These are phyloP conservation scores for Cataglyphis cursor DNA, from an alignment of 2,888 invertebrate genomes.

Conservation along the genomic window DNA sequence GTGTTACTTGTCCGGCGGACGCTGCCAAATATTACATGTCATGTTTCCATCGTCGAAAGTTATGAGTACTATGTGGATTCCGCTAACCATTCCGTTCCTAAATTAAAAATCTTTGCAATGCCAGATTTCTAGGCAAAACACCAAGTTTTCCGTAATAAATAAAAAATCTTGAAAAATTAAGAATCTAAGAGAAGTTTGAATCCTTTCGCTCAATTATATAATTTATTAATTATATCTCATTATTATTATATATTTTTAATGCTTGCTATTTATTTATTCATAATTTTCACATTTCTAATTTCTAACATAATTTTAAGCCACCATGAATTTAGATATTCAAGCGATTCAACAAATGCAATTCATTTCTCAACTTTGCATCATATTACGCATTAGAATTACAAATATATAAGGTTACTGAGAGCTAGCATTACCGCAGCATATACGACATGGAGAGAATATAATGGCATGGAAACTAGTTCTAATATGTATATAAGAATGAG, in stretches of 20 bases:
- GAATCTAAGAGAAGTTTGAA: neutral
- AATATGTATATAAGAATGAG: conserved; percentile 5
- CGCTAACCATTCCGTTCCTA: neutral
- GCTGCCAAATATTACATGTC: conserved; percentile 30
- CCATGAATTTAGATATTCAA: neutral
- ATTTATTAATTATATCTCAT: neutral
- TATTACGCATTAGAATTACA: neutral
- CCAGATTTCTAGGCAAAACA: neutral
- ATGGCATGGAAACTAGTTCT: neutral
- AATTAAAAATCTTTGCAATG: conserved; percentile 25
- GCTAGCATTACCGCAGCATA: neutral
- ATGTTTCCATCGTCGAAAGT: conserved; percentile 23
- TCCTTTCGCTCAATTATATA: neutral
- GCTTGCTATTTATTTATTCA: conserved; percentile 10
- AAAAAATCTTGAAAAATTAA: neutral
- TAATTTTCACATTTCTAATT: neutral
- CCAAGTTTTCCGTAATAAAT: neutral
- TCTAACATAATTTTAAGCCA: neutral
- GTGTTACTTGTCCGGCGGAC: conserved; percentile 6
- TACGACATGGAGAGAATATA: neutral
- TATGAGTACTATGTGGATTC: conserved; percentile 18
- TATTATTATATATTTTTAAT: neutral
- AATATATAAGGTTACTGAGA: neutral
- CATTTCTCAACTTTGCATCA: neutral
- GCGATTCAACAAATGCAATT: neutral